phyloP scores from a whole-genome alignment of 2,888 invertebrate genomes.

The Epinotia ramella region DNA sequence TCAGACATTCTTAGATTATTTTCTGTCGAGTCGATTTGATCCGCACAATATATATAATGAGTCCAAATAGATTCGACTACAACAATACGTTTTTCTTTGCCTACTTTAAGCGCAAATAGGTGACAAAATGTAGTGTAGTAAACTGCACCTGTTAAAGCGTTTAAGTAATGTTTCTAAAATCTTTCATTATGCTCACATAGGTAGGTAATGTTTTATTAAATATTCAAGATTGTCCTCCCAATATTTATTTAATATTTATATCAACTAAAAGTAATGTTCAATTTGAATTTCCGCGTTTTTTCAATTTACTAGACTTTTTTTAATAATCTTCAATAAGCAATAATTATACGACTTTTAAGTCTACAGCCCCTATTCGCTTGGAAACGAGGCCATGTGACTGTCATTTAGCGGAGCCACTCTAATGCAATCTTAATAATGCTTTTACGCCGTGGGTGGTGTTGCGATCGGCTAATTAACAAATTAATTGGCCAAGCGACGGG shows the following conservation, averaged over 20 bases:
- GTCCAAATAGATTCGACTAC: too few species aligned
- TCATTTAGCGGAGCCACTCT: slow-evolving; percentile 53
- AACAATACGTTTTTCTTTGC: too few species aligned
- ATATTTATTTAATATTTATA: not conserved
- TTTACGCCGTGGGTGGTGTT: slow-evolving; percentile 56
- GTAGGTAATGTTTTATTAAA: too few species aligned
- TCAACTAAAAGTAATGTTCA: not conserved
- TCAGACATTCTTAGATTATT: too few species aligned
- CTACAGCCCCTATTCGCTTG: not conserved
- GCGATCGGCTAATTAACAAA: slow-evolving; percentile 64
- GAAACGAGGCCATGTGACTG: slow-evolving; percentile 21
- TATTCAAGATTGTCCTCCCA: too few species aligned
- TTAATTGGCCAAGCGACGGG: slow-evolving; percentile 62
- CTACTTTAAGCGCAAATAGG: too few species aligned
- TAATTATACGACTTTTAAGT: not conserved
- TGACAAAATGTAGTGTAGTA: too few species aligned
- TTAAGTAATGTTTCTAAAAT: too few species aligned
- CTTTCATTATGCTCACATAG: too few species aligned
- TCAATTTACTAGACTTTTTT: not conserved
- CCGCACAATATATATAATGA: too few species aligned
- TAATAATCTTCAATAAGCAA: not conserved
- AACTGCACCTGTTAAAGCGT: too few species aligned
- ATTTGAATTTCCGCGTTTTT: not conserved
- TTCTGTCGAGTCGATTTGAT: too few species aligned
- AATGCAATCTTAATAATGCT: slow-evolving; percentile 62